Base-by-base conservation (phyloP, 2,888 invertebrate species). In the Nephrotoma flavescens region DNA sequence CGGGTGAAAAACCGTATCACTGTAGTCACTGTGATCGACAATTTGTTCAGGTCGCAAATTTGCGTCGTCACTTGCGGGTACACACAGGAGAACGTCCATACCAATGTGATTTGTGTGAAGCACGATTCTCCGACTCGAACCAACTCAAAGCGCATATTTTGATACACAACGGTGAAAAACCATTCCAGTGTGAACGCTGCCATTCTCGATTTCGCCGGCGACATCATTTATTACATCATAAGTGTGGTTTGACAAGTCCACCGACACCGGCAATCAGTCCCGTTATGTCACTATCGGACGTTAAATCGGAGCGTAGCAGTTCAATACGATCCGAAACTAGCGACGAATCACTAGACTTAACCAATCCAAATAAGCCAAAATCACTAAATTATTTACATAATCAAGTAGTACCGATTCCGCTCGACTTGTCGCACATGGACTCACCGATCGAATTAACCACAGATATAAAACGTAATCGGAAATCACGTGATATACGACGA, bases 1-100 rank as follows among this genome's bases (percentile, higher is more conserved):
- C 98, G 0, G 98, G 98, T 0, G 98, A 98, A 91, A 96, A 97
- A 89, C 98, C 98, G 0, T 98, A 97, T 91, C 96, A 96, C 90
- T 98, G 98, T 92, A 95, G 95, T 86, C 97, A 97, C 91, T 98
- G 98, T 92, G 97, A 97, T 88, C 94, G 97, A 2, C 96, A 97
- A 90, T 98, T 98, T 91, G 97, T 98, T 52, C 98, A 98, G 91
- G 97, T 98, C 57, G 98, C 98, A 12, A 98, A 98, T 91, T 93
- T 98, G 52, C 93, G 98, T 6, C 94, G 98, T 7, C 98, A 98
- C 90, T 92, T 97, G 71, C 94, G 97, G 86, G 97, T 97, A 0
- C 98, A 98, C 91, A 98, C 98, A 0, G 97, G 97, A 2, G 97
- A 98, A 91, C 93, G 96, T 19, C 97, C 97, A 0, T 98, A 97